These are phyloP conservation scores for Melieria picta DNA, from an alignment of 2,888 invertebrate species.

Conservation along the genomic window DNA sequence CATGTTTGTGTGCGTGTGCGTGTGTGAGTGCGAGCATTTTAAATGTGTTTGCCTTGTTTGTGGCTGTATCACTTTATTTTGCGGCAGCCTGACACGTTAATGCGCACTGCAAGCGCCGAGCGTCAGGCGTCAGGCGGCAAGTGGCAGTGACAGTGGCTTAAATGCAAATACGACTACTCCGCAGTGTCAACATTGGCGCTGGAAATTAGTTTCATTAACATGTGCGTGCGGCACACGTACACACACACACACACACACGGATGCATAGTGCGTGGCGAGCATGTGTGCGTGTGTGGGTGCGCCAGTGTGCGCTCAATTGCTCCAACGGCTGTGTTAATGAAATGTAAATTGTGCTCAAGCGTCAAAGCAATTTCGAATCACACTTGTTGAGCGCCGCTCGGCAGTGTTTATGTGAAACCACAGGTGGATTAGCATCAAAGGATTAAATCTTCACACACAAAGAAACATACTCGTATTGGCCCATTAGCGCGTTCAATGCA, in stretches of 20 bases:
- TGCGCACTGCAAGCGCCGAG: slow-evolving; percentile 35
- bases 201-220: slow-evolving; percentile 62
- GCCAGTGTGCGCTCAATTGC: slow-evolving; percentile 37
- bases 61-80: slow-evolving; percentile 62
- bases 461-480: too few relatives aligned
- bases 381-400: background rate
- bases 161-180: slow-evolving; percentile 35
- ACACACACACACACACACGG: background rate
- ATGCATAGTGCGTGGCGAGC: background rate
- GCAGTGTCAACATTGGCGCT: slow-evolving; percentile 43
- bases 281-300: slow-evolving; percentile 7
- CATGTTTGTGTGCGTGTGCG: slow-evolving; percentile 12
- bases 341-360: slow-evolving; percentile 39
- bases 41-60: slow-evolving; percentile 60
- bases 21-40: slow-evolving; percentile 49
- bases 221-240: slow-evolving; percentile 33
- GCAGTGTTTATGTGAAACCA: slow-evolving; percentile 44
- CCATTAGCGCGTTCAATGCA: too few relatives aligned
- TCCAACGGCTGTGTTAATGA: slow-evolving; percentile 45
- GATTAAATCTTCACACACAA: background rate
- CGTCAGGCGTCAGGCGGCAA: background rate
- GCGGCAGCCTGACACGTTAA: slow-evolving; percentile 61
- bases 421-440: slow-evolving; percentile 43
- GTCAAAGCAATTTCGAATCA: slow-evolving; percentile 36
- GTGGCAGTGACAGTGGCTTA: slow-evolving; percentile 19